Conservation (phyloP, 2,113 vertebrate species). For the Lagopus leucura region DNA sequence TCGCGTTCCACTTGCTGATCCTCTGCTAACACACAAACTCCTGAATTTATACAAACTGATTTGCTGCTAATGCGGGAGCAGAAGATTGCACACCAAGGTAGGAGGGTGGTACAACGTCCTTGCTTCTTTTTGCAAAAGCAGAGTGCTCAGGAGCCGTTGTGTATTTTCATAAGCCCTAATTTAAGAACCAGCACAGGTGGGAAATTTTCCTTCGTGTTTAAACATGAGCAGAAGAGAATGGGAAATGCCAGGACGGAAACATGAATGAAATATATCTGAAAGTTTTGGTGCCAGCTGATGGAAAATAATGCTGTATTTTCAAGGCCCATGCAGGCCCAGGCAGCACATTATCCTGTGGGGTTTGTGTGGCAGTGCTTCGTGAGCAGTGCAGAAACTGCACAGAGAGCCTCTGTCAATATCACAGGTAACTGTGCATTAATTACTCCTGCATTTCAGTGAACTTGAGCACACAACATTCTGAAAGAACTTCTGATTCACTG, state of each 20-base stretch:
- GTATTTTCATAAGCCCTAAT: neutral
- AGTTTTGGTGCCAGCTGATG: neutral
- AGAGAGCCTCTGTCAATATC: conserved; percentile 66
- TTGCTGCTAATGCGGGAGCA: neutral
- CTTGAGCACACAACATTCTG: conserved; percentile 22
- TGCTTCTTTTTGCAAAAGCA: neutral
- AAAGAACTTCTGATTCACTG: conserved; percentile 1
- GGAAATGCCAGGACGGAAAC: neutral
- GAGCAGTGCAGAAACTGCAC: conserved; percentile 49
- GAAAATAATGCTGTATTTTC: conserved; percentile 45
- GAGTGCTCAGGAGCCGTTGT: neutral
- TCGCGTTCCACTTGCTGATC: neutral
- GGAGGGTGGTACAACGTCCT: neutral
- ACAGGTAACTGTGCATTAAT: conserved; percentile 35
- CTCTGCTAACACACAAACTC: neutral
- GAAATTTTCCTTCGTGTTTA: neutral
- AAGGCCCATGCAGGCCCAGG: conserved; percentile 43
- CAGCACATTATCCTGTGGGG: conserved; percentile 60
- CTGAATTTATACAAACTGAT: neutral
- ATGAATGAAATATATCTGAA: conserved; percentile 34
- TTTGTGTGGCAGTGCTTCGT: conserved; percentile 68
- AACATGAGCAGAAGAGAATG: neutral
- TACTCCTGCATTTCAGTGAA: conserved; percentile 28
- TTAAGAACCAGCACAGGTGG: neutral
- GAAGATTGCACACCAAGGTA: neutral